Conservation (phyloP, 2,797 vertebrate genomes). For the Sandelia bainsii region DNA sequence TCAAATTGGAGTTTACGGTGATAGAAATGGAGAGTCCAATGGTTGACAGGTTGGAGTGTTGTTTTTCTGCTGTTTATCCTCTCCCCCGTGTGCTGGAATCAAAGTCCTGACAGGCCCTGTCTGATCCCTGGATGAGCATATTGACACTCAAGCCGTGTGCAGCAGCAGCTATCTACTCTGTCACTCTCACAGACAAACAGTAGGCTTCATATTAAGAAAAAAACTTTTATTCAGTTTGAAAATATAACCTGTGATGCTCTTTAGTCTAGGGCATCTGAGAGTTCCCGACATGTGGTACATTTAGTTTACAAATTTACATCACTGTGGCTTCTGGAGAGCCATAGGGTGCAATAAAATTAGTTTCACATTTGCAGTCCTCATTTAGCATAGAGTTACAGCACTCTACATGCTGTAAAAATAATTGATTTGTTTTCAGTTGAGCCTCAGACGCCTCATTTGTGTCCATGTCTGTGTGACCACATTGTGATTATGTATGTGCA, state of each 20-base stretch:
- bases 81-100: conserved; percentile 64
- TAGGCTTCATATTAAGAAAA: conserved; percentile 33
- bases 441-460: conserved; percentile 66
- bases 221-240: conserved; percentile 35
- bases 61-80: conserved; percentile 73
- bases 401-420: conserved; percentile 62
- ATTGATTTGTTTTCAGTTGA: conserved; percentile 70
- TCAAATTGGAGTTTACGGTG: conserved; percentile 44
- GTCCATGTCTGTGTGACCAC: conserved; percentile 34
- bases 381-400: conserved; percentile 54
- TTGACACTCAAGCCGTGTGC: conserved; percentile 65
- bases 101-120: conserved; percentile 69
- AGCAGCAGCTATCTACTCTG: conserved; percentile 46
- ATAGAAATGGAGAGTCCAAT: conserved; percentile 37
- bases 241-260: conserved; percentile 38
- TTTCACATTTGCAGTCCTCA: conserved; percentile 50
- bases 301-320: conserved; percentile 29
- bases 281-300: conserved; percentile 18
- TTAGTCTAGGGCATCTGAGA: conserved; percentile 17
- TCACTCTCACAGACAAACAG: conserved; percentile 25
- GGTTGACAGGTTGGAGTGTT: conserved; percentile 64
- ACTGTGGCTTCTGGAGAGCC: conserved; percentile 24
- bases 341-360: conserved; percentile 34
- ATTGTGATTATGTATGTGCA: conserved; percentile 7
- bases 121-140: conserved; percentile 75